These are phyloP conservation scores for Procavia capensis DNA, from an alignment of 2,113 vertebrate genomes.

Conservation along the genomic window DNA sequence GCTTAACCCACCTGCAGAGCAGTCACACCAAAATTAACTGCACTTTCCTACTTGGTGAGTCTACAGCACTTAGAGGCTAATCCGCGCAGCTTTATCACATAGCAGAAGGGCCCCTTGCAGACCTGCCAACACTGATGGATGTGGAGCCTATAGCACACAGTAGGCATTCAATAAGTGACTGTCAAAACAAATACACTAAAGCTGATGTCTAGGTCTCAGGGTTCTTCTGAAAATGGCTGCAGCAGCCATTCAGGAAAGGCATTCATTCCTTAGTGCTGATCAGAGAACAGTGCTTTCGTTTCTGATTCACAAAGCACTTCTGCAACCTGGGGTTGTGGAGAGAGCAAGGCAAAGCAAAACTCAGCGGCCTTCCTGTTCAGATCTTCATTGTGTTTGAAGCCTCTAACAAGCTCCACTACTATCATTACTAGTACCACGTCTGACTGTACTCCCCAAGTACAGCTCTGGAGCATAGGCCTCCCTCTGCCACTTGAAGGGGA, in stretches of 20 bases:
- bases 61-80: neutral
- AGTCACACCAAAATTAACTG: slow-evolving; percentile 7
- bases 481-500: neutral
- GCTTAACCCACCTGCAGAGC: neutral
- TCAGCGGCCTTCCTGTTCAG: slow-evolving; percentile 14
- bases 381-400: slow-evolving; percentile 6
- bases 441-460: neutral
- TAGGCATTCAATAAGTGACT: slow-evolving; percentile 22
- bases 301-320: slow-evolving; percentile 57
- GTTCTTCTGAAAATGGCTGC: neutral
- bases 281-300: slow-evolving; percentile 54
- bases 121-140: neutral
- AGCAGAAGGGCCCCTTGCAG: neutral
- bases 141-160: slow-evolving; percentile 24
- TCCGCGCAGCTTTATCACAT: neutral
- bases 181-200: neutral
- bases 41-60: neutral
- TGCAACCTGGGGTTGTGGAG: neutral
- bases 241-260: slow-evolving; percentile 51
- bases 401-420: neutral
- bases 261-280: slow-evolving; percentile 19
- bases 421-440: neutral
- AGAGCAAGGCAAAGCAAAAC: slow-evolving; percentile 38
- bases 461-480: neutral
- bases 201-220: neutral